Base-by-base conservation (phyloP, 2,888 invertebrate species). In the Megamerina dolium region DNA sequence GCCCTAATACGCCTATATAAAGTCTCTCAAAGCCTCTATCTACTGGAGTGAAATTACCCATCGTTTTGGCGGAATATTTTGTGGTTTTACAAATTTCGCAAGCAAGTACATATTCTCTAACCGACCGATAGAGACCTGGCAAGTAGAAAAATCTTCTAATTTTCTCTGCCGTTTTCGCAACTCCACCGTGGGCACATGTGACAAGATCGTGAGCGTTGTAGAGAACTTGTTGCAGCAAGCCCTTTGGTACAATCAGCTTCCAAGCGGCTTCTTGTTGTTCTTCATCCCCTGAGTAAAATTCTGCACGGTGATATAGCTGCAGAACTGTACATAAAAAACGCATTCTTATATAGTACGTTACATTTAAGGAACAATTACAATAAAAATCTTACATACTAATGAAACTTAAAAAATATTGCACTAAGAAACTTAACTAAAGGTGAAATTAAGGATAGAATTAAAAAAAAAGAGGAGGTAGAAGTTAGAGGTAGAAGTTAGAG, bases 1-100 rank as follows among this genome's bases (percentile, higher is more conserved):
- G 48, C 2, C 49, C 48, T 9, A 47, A 30, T 19, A 52, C 13
- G 32, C 48, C 52, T 1, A 48, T 29, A 30, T 38, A 45, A 3
- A 51, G 10, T 12, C 41, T 36, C 30, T 51, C 43, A 32, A 49
- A 46, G 6, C 45, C 41, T 2, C 45, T 18, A 9, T 49, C 39
- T 1, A 36, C 20, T 9, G 42, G 38, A 10, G 26, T 12, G 10
- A n/a, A 37, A 14, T 43, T 16, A n/a, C 43, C 48, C 46, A 50
- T 45, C 1, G 33, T 30, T 2, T 36, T 18, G n/a, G 39, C 46
- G 19, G 52, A 30, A 3, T 27, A 17, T 14, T 41, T 41, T 4
- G 43, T 43, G 3, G 43, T 40, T 14, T 23, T 40, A 23, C 46
- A 43, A 2, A 26, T 12, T 8, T 37, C 40, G 19, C 45, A 45